Evolutionary conservation across 2,797 vertebrate genomes (phyloP).

Genomic region (Phalloptychus januarius): DNA sequence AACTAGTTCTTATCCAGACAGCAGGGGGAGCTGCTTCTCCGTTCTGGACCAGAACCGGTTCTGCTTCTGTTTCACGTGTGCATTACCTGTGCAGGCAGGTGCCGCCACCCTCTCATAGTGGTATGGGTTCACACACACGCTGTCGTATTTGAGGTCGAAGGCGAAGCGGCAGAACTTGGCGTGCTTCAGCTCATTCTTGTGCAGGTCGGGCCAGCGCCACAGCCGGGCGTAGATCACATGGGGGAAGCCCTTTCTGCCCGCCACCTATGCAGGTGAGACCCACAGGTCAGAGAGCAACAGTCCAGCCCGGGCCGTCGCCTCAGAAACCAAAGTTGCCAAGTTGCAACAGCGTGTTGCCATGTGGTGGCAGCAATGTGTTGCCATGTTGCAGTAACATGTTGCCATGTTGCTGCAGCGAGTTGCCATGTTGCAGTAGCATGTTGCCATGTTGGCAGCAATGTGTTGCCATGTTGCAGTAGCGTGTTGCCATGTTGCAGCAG

Average conservation of each 20-base stretch:
- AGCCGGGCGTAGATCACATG: constrained; percentile 85
- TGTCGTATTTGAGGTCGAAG: constrained; percentile 88
- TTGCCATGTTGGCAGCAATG: too few species aligned
- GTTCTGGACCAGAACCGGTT: too few species aligned
- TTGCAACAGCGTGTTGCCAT: too few species aligned
- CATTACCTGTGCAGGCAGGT: constrained; percentile 74
- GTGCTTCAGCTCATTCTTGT: constrained; percentile 88
- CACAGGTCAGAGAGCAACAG: not conserved
- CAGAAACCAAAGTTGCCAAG: too few species aligned
- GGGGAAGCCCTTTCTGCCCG: constrained; percentile 84
- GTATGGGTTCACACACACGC: constrained; percentile 86
- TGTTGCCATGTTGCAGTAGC: too few species aligned
- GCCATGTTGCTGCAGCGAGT: too few species aligned
- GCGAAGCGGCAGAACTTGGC: constrained; percentile 85
- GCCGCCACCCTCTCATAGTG: constrained; percentile 86
- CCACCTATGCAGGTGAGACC: constrained; percentile 68
- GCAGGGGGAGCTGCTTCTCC: not conserved
- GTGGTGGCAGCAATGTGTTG: too few species aligned
- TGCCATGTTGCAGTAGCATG: too few species aligned
- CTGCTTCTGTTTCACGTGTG: not conserved
- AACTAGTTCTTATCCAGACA: not conserved
- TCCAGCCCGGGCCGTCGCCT: too few species aligned
- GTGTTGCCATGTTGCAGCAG: too few species aligned
- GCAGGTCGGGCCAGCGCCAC: constrained; percentile 86
- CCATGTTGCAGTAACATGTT: too few species aligned